A percentile compares a stretch with the other conserved stretches of the same genome.
Evolutionary conservation across 2,888 invertebrate genomes (phyloP).

Genomic region (Achlya flavicornis): DNA sequence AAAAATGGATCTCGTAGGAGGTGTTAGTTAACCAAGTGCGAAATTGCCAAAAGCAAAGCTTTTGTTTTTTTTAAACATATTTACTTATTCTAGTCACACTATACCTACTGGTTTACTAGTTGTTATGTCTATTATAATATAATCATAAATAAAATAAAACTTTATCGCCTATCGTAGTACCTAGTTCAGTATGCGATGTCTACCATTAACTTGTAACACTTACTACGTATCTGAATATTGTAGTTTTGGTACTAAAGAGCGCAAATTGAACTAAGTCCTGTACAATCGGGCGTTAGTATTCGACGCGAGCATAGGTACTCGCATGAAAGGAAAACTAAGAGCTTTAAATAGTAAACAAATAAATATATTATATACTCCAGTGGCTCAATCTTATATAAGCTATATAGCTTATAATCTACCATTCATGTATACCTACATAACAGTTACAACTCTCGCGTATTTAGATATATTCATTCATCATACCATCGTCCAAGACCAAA

Average conservation of each 20-base stretch:
- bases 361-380: constrained; percentile 79
- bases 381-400: constrained; percentile 81
- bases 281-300: constrained; percentile 64
- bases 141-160: constrained; percentile 28
- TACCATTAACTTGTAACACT: not conserved
- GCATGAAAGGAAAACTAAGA: constrained; percentile 81
- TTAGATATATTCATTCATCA: constrained; percentile 37
- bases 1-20: constrained; percentile 44
- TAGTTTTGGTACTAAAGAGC: not conserved
- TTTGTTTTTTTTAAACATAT: constrained; percentile 62
- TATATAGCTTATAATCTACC: constrained; percentile 78
- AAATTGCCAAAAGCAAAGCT: constrained; percentile 78
- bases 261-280: constrained; percentile 18
- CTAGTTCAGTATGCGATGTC: constrained; percentile 30
- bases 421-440: constrained; percentile 68
- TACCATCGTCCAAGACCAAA: constrained; percentile 71
- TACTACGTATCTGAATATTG: not conserved
- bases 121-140: constrained; percentile 66
- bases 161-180: constrained; percentile 50
- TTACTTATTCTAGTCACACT: constrained; percentile 70
- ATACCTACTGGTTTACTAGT: constrained; percentile 64
- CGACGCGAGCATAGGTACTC: constrained; percentile 70
- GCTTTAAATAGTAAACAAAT: constrained; percentile 83
- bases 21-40: constrained; percentile 52
- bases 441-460: constrained; percentile 51